Base-by-base conservation (phyloP, 1,140 invertebrate species). In the Drosophila baimaii region DNA sequence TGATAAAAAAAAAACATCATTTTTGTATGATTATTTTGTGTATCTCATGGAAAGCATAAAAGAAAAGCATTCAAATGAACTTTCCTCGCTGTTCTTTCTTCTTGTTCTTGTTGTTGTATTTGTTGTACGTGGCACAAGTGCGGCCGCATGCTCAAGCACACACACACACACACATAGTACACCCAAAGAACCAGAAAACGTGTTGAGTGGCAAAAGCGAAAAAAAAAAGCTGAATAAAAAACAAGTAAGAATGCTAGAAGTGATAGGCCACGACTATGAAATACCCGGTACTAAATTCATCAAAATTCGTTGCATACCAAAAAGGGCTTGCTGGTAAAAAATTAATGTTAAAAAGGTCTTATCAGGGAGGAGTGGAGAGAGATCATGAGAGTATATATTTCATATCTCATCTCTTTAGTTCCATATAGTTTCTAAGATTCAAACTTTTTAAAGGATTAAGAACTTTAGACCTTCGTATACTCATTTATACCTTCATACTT, bases 21-120 rank as follows among this genome's bases (percentile, higher is more conserved):
- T 39, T 61, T 58, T 70, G 29, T 44, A 37, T 41, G 43, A 69
- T 59, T 57, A 79, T 74, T 86, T 79, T 81, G 82, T 85, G 78
- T 85, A 81, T 85, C 77, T 85, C 68, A 31, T 37, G 49, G 51
- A 54, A 35, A 72, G 72, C 79, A 79, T 83, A 83, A 88, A 89
- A 80, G 83, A 83, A 88, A 88, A 88, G 80, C 82, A 73, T 88
- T 86, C 79, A 86, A 86, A 86, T 86, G 70, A 88, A 83, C 84
- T 88, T 88, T 86, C 73, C 59, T 46, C 54, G 29, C 12, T 15
- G 29, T 69, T 70, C 35, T 77, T 82, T 19, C 35, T 64, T 51
- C 21, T 68, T 81, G 63, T 77, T 74, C 19, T 66, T 82, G 55
- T 77, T 82, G 55, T 77, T 52, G 73, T 59, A 66, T 46, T 78